Percentiles rank a stretch among this genome's conserved stretches.
Conservation (phyloP, 2,888 invertebrate genomes). For the Ornithoptera priamus region DNA sequence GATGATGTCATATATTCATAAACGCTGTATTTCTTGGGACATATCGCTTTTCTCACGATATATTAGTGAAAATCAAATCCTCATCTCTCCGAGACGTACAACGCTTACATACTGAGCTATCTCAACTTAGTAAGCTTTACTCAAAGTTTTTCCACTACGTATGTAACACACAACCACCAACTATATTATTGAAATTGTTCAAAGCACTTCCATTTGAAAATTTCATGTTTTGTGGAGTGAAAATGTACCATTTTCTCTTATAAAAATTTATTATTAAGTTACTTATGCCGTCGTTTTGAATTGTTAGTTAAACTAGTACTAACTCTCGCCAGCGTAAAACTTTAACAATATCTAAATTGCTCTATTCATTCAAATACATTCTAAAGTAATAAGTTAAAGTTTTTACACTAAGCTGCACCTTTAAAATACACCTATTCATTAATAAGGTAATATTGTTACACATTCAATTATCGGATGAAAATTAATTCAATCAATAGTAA, state of each 20-base stretch:
- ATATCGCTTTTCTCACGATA: no score
- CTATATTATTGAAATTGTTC: neutral
- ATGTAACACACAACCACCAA: neutral
- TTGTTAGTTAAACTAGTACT: slow-evolving; percentile 14
- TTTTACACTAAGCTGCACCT: neutral
- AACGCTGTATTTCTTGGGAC: no score
- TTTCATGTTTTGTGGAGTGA: neutral
- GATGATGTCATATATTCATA: no score
- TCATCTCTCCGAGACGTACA: no score
- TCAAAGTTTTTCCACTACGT: no score
- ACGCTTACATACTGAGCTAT: no score
- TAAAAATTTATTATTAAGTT: slow-evolving; percentile 13
- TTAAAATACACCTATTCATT: neutral
- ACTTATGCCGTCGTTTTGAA: slow-evolving; percentile 23
- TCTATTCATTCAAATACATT: slow-evolving; percentile 6
- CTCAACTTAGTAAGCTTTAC: no score
- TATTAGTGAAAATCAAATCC: no score
- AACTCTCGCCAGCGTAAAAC: slow-evolving; percentile 8
- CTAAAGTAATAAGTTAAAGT: neutral
- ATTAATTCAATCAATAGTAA: no score
- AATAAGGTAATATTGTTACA: neutral
- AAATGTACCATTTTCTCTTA: slow-evolving; percentile 16
- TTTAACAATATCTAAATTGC: slow-evolving; percentile 14
- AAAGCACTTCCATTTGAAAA: neutral
- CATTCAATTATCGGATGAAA: no score